Percentiles rank a stretch among this genome's conserved stretches.
Evolutionary conservation across 2,888 invertebrate genomes (phyloP).

Genomic region (Folsomia manolachei): DNA sequence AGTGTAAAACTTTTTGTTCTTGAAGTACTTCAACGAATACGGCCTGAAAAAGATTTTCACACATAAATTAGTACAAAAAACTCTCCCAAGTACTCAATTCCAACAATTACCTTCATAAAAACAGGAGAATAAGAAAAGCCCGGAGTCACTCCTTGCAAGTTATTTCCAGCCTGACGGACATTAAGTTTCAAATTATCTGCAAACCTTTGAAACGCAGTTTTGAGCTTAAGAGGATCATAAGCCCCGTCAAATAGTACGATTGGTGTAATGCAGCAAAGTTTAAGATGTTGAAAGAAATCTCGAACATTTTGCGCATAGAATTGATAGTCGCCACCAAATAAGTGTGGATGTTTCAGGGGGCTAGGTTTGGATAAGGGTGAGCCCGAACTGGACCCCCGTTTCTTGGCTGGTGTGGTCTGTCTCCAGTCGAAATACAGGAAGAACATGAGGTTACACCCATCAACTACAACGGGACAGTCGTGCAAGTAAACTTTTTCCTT

Average conservation of each 20-base stretch:
- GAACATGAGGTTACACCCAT: conserved; percentile 73
- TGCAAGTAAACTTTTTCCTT: conserved; percentile 65
- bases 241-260: conserved; percentile 80
- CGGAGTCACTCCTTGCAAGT: conserved; percentile 50
- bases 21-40: conserved; percentile 69
- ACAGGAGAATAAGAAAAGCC: conserved; percentile 35
- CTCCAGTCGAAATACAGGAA: conserved; percentile 61
- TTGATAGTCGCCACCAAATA: conserved; percentile 83
- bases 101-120: conserved; percentile 33
- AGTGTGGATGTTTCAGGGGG: conserved; percentile 42
- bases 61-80: conserved; percentile 1
- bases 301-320: conserved; percentile 65
- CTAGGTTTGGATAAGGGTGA: conserved; percentile 36
- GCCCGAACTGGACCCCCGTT: not conserved
- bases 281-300: conserved; percentile 68
- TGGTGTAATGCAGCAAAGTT: conserved; percentile 68
- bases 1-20: conserved; percentile 65
- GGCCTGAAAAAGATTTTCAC: conserved; percentile 69
- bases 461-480: conserved; percentile 70
- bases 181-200: conserved; percentile 43
- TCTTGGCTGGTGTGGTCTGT: not conserved
- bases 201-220: conserved; percentile 58
- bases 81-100: not conserved
- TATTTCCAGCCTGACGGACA: conserved; percentile 13
- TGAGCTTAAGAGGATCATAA: conserved; percentile 68